Evolutionary conservation across 2,797 vertebrate species (phyloP), one percentile per base, ranked within the genome.

Genomic region (Gymnoscopelus braueri): DNA sequence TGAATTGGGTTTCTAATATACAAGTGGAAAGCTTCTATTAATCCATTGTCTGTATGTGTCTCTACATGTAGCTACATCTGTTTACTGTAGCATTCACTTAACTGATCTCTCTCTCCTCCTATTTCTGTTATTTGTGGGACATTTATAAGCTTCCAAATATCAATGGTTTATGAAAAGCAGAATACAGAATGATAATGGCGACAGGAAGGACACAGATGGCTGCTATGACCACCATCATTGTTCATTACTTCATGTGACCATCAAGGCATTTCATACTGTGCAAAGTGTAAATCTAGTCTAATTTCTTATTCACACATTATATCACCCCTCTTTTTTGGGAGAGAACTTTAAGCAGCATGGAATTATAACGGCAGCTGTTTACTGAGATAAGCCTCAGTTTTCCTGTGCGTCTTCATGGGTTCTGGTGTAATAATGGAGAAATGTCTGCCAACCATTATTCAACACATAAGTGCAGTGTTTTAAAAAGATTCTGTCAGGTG

Each of bases 281-380:
- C 49, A 47, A 12, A 53, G 2, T 75, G 61, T 44, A 78, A 76
- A 66, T 58, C 75, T 69, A 24, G 68, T 82, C 67, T 68, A 61
- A 70, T 83, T 74, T 56, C 53, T 59, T 72, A 77, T 83, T 83
- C 64, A 66, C 66, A 69, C 71, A 79, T 80, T 59, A 78, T 71
- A 78, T 74, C 64, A 11, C 48, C 23, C 11, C 65, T 64, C 44
- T 59, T 76, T 78, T 80, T 77, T 70, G 23, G 14, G 3, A 29
- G 59, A 47, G 10, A 35, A 79, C 80, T 78, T 63, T 80, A 60
- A 80, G 68, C 79, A 29, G 79, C 83, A 79, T 82, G 80, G 86
- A 91, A 91, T 88, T 84, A 82, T 68, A 87, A 84, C 75, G 73
- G 72, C 89, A 85, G 89, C 89, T 90, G 89, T 86, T 83, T 81